Evolutionary conservation across 1,140 invertebrate genomes (phyloP).

Genomic region (Pachyrhynchus sulphureomaculatus): DNA sequence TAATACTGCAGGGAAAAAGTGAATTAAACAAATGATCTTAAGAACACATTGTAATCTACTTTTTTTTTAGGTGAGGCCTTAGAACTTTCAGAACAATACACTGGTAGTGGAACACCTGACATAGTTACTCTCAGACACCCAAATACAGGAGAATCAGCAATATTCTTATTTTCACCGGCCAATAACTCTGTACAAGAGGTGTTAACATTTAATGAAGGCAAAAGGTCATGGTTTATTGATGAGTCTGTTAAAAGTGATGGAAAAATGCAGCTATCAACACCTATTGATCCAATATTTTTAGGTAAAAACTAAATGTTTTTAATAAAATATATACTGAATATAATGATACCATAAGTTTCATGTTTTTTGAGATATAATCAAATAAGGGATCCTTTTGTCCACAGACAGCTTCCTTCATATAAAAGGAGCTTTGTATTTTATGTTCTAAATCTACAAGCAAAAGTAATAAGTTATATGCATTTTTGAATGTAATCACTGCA

Average conservation of each 20-base stretch:
- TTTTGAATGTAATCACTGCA: too few relatives aligned
- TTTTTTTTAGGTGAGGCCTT: conserved; percentile 51
- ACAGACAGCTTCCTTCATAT: too few relatives aligned
- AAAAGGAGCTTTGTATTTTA: too few relatives aligned
- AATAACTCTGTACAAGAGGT: conserved; percentile 65
- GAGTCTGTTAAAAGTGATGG: conserved; percentile 74
- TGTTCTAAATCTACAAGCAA: too few relatives aligned
- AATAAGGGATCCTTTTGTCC: too few relatives aligned
- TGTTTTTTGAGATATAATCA: not conserved
- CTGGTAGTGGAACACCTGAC: conserved; percentile 65
- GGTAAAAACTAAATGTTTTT: too few relatives aligned
- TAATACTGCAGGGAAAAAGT: too few relatives aligned
- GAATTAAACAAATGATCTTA: too few relatives aligned
- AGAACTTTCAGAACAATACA: conserved; percentile 56
- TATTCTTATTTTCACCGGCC: conserved; percentile 62
- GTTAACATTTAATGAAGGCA: conserved; percentile 65
- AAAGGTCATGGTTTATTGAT: conserved; percentile 70
- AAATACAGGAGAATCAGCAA: conserved; percentile 58
- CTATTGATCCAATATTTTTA: conserved; percentile 72
- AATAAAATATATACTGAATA: too few relatives aligned
- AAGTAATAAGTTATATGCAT: too few relatives aligned
- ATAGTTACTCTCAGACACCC: conserved; percentile 73
- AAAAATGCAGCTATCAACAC: conserved; percentile 68
- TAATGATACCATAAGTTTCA: not conserved
- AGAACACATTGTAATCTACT: too few relatives aligned